Percentiles rank a stretch among this genome's conserved stretches.
phyloP scores from a whole-genome alignment of 2,113 vertebrate genomes.

The Strix aluco region DNA sequence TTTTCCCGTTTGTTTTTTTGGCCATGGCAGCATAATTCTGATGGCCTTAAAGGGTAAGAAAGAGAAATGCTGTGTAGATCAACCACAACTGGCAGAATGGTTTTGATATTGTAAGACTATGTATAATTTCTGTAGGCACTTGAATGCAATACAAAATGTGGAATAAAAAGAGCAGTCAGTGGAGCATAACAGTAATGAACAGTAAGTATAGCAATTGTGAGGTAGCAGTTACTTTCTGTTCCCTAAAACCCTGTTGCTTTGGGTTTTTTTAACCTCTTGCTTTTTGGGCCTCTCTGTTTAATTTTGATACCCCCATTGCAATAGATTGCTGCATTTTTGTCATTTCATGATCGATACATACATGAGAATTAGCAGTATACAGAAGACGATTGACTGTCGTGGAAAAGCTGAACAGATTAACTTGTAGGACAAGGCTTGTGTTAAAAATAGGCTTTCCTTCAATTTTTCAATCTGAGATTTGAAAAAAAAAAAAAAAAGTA shows the following conservation, averaged over 20 bases:
- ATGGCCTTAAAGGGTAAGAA: not conserved
- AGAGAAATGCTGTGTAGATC: not conserved
- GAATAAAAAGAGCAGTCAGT: not conserved
- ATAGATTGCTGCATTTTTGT: not conserved
- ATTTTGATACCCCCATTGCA: not conserved
- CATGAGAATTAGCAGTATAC: not conserved
- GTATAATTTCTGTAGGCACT: not conserved
- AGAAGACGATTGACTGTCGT: not conserved
- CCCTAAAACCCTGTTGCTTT: not conserved
- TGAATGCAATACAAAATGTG: not conserved
- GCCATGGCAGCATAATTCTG: not conserved
- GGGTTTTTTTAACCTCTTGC: not conserved
- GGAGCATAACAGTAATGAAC: not conserved
- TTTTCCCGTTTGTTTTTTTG: not conserved
- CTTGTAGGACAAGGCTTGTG: not conserved
- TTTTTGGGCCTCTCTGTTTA: not conserved
- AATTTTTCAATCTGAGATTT: not conserved
- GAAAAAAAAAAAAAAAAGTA: not conserved
- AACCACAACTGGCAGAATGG: not conserved
- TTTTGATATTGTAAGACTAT: not conserved
- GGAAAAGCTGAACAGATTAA: not conserved
- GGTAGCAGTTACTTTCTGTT: not conserved
- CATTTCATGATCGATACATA: not conserved
- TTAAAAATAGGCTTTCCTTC: not conserved
- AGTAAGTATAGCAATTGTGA: not conserved